Base-by-base conservation (phyloP, 2,888 invertebrate genomes). In the Thereva nobilitata region DNA sequence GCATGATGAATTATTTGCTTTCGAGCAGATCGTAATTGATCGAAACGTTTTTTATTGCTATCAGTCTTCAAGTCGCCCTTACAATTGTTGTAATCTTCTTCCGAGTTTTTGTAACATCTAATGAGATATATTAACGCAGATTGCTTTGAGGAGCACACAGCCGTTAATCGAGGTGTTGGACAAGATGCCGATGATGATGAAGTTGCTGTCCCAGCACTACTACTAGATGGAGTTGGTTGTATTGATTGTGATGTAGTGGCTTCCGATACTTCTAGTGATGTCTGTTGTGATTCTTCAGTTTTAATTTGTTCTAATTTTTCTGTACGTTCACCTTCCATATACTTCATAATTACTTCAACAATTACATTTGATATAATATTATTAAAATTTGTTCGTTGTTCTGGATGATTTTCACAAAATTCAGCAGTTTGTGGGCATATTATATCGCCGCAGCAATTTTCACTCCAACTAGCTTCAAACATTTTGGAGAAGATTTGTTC, bases 381-480 rank as follows among this genome's bases (percentile, higher is more conserved):
- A 37, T 76, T 76, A 56, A 77, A 80, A 41, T 77, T 74, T 76
- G 82, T 79, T 75, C 79, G 71, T 10, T 55, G 23, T 82, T 74
- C 59, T 75, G 78, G 81, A 74, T 83, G 83, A 73, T 83, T 84
- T 76, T 85, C 86, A 70, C 84, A 80, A 72, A 85, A 80, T 64
- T 84, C 82, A 52, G 86, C 85, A 57, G 85, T 85, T 70, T 84
- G 83, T 71, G 84, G 84, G 72, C 86, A 85, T 71, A 85, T 85
- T 71, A 84, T 84, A 68, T 75, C 76, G 78, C 86, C 86, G 73
- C 82, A 82, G 74, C 84, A 84, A 57, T 83, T 83, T 73, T 86
- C 86, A 69, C 85, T 85, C 87, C 90, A 92, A 2, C 90, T 87
- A 44, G 89, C 88, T 76, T 89, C 87, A 12, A 92, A 80, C 66